phyloP scores from a whole-genome alignment of 2,888 invertebrate species.

The Trichogramma evanescens region DNA sequence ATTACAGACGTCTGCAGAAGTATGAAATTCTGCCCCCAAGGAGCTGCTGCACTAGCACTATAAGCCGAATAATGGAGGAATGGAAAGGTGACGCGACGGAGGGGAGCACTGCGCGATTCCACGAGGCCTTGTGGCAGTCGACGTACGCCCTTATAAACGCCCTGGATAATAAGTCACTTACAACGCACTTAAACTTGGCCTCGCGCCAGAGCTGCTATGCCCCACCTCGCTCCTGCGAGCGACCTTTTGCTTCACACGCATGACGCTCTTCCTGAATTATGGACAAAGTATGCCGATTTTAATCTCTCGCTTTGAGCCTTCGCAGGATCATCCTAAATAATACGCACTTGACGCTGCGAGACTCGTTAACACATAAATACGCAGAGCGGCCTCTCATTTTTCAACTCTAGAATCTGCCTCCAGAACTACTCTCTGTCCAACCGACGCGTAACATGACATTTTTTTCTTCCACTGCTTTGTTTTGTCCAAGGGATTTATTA shows the following conservation, averaged over 20 bases:
- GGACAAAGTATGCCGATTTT: constrained; percentile 44
- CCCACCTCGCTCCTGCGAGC: background rate
- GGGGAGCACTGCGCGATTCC: no score
- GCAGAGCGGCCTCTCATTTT: no score
- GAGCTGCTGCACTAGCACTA: no score
- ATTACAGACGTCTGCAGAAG: constrained; percentile 32
- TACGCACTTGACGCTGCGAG: background rate
- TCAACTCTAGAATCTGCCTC: no score
- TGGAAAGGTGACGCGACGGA: no score
- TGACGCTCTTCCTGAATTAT: constrained; percentile 49
- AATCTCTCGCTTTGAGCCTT: background rate
- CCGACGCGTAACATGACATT: background rate
- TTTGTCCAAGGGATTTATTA: background rate
- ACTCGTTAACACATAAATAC: no score
- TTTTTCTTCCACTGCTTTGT: constrained; percentile 1
- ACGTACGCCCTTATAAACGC: constrained; percentile 39
- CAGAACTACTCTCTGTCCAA: no score
- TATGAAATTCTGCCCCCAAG: constrained; percentile 16
- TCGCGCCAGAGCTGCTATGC: constrained; percentile 43
- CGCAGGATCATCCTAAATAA: background rate
- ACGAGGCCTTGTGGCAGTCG: constrained; percentile 12
- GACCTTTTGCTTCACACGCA: constrained; percentile 46
- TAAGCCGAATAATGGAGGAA: no score
- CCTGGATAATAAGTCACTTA: constrained; percentile 47
- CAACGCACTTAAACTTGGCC: constrained; percentile 42